Base-by-base conservation (phyloP, 2,113 vertebrate genomes). In the Ardeotis arabs region DNA sequence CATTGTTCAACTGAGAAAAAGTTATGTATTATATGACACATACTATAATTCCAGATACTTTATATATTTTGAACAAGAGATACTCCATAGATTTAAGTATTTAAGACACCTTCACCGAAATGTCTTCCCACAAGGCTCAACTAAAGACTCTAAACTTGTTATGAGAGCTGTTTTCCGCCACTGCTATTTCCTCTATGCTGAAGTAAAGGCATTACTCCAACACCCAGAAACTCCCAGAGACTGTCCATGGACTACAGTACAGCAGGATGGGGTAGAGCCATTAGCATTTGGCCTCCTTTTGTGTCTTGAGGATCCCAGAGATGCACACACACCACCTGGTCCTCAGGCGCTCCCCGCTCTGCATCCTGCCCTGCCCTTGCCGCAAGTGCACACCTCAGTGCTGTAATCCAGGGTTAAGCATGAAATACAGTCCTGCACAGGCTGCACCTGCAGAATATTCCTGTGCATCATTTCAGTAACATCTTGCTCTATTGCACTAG, bases 301-400 rank as follows among this genome's bases (percentile, higher is more conserved):
- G 8, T 68, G 31, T 24, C 25, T 31, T 35, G 6, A 76, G 19
- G 4, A 35, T 72, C 10, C 64, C 29, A 66, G 35, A 21, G 10
- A 35, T 2, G 18, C 12, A 28, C 3, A 35, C 8, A 14, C 1
- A 1, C 41, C 41, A 44, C 41, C 41, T 9, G 15, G 14, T 35
- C 4, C 12, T 22, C 24, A 70, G 10, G 10, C 0, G 0, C 33
- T n/a, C 11, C 21, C 10, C 5, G 1, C 23, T 66, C 29, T 45
- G 27, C 23, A 45, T 55, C 10, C 45, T 62, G 18, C 27, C 15
- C 27, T 74, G 27, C 24, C 12, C 44, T 73, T 73, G 58, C 6
- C 77, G 49, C 63, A 66, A 15, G 39, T 60, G 33, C 31, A 14
- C 14, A 16, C 3, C 27, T 64, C n/a, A 15, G 21, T 25, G 62